phyloP scores from a whole-genome alignment of 2,797 vertebrate genomes.

The Rallus crepitans region DNA sequence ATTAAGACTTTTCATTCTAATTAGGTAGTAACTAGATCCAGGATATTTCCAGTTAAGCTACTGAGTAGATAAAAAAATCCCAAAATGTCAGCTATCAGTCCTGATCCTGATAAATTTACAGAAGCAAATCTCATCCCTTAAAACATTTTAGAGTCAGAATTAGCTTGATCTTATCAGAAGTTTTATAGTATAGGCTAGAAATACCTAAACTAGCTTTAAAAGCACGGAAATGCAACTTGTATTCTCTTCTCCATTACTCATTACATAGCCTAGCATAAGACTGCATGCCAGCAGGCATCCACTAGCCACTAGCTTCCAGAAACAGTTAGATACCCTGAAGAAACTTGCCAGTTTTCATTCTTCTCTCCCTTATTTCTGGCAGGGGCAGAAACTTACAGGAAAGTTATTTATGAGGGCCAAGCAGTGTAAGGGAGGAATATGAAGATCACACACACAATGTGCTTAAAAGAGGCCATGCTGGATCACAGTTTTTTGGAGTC shows the following conservation, averaged over 20 bases:
- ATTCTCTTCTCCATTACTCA: not conserved
- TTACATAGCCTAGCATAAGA: not conserved
- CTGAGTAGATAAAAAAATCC: not conserved
- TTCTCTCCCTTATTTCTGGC: not conserved
- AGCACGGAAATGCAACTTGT: not conserved
- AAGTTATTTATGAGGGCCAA: not conserved
- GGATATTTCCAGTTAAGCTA: not conserved
- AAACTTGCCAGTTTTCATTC: not conserved
- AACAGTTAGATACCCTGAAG: not conserved
- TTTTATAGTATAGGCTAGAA: not conserved
- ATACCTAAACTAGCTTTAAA: not conserved
- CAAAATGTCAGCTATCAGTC: not conserved
- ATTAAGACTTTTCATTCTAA: not conserved
- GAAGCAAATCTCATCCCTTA: not conserved
- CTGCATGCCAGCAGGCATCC: not conserved
- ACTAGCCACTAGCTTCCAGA: not conserved
- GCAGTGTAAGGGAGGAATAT: not conserved
- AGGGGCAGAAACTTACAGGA: not conserved
- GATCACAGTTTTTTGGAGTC: not conserved
- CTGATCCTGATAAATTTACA: not conserved
- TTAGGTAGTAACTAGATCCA: not conserved
- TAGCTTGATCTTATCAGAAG: not conserved
- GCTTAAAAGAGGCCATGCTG: not conserved
- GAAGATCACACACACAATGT: not conserved
- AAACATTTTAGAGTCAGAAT: not conserved